Conservation (phyloP, 2,888 invertebrate species). For the Tipula confusa region DNA sequence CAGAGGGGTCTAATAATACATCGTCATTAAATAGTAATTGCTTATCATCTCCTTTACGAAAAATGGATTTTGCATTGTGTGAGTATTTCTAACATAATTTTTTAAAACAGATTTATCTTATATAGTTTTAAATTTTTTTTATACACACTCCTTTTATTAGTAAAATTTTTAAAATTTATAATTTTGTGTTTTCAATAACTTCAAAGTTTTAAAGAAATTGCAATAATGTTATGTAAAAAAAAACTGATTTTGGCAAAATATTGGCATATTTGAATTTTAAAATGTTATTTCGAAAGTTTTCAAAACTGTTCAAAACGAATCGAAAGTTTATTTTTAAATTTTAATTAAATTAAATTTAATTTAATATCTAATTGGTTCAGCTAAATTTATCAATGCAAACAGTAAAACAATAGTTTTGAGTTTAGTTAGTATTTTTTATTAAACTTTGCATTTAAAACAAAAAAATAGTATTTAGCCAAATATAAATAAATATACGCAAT, state of each 20-base stretch:
- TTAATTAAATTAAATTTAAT: too few species aligned
- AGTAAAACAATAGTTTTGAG: too few species aligned
- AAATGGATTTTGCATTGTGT: conserved; percentile 84
- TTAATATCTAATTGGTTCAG: too few species aligned
- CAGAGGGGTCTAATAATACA: conserved; percentile 40
- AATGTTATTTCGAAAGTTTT: background rate
- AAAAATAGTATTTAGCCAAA: too few species aligned
- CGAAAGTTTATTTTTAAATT: too few species aligned
- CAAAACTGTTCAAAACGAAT: too few species aligned
- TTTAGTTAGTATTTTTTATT: too few species aligned
- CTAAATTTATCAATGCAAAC: too few species aligned
- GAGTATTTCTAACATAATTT: conserved; percentile 51
- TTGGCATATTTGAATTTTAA: background rate
- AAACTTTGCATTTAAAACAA: too few species aligned
- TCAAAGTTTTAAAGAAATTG: background rate
- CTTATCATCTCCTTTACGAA: conserved; percentile 57
- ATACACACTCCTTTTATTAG: conserved; percentile 29
- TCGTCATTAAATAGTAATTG: conserved; percentile 37
- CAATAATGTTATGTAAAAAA: background rate
- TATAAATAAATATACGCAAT: too few species aligned
- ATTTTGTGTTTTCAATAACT: background rate
- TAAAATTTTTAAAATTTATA: background rate
- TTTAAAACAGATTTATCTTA: conserved; percentile 10
- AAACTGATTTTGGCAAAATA: background rate
- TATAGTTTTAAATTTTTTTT: conserved; percentile 31